phyloP scores from a whole-genome alignment of 2,797 vertebrate genomes.

The Pteronotus mesoamericanus region DNA sequence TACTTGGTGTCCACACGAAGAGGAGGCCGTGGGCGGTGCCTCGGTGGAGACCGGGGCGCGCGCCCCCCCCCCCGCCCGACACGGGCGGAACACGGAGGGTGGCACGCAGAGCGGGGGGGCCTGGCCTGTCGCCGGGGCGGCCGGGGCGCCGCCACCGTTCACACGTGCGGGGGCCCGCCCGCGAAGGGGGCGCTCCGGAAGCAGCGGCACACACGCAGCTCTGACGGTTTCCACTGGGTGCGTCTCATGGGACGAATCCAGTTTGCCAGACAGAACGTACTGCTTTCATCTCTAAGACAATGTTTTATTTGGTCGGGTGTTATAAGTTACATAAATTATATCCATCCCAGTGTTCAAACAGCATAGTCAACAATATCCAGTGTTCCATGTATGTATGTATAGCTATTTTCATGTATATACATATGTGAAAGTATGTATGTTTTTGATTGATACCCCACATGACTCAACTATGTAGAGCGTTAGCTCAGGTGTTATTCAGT shows the following conservation, averaged over 20 bases:
- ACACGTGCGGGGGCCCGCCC: too few relatives aligned
- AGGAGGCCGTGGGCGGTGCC: too few relatives aligned
- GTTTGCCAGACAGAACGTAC: background rate
- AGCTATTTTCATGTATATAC: fast-evolving
- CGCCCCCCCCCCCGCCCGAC: too few relatives aligned
- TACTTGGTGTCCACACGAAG: background rate
- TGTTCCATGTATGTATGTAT: fast-evolving
- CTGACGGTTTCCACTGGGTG: background rate
- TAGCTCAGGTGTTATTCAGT: background rate
- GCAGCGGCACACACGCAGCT: too few relatives aligned
- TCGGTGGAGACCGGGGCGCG: too few relatives aligned
- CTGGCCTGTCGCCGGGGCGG: too few relatives aligned
- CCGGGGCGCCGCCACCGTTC: too few relatives aligned
- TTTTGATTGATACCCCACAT: background rate
- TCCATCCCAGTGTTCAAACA: background rate
- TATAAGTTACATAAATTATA: background rate
- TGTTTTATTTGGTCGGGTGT: background rate
- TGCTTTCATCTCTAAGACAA: background rate
- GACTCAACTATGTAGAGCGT: background rate
- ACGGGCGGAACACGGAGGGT: too few relatives aligned
- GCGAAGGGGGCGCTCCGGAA: too few relatives aligned
- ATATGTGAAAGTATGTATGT: fast-evolving
- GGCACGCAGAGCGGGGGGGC: too few relatives aligned
- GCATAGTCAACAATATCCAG: too few relatives aligned
- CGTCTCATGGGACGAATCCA: background rate